Percentiles rank a stretch among this genome's conserved stretches.
These are phyloP conservation scores for Reinhardtius hippoglossoides DNA, from an alignment of 2,113 vertebrate genomes.

Conservation along the genomic window DNA sequence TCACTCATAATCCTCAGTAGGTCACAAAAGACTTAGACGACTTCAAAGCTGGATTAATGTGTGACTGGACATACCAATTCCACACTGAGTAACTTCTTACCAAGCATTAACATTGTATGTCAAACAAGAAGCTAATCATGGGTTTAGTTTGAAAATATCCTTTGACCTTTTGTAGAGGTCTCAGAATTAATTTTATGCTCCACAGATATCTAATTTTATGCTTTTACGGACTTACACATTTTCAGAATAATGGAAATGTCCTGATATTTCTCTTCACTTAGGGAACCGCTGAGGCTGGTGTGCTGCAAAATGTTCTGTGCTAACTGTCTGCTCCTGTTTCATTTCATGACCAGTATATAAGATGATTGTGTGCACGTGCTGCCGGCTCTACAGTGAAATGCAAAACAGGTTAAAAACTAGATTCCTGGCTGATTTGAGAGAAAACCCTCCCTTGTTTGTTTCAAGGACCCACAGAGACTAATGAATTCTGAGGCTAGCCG, in stretches of 20 bases:
- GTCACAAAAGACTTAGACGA: slow-evolving; percentile 73
- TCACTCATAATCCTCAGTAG: slow-evolving; percentile 68
- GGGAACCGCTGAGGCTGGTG: slow-evolving; percentile 47
- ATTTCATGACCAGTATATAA: slow-evolving; percentile 30
- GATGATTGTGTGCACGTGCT: slow-evolving; percentile 26
- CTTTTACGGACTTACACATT: slow-evolving; percentile 77
- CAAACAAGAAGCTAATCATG: slow-evolving; percentile 78
- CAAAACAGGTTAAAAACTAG: slow-evolving; percentile 8
- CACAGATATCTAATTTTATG: slow-evolving; percentile 81
- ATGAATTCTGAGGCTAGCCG: slow-evolving; percentile 71
- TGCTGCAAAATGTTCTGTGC: slow-evolving; percentile 18
- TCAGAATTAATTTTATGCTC: slow-evolving; percentile 81
- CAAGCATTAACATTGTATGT: slow-evolving; percentile 73
- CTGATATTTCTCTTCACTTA: slow-evolving; percentile 64
- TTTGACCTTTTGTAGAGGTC: slow-evolving; percentile 79
- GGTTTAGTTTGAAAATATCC: slow-evolving; percentile 79
- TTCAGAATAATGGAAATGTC: slow-evolving; percentile 74
- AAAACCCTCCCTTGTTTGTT: slow-evolving; percentile 42
- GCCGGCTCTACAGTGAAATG: slow-evolving; percentile 30
- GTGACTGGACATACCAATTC: slow-evolving; percentile 77
- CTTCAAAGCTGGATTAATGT: slow-evolving; percentile 79
- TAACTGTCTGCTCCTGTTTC: slow-evolving; percentile 46
- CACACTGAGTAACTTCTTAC: slow-evolving; percentile 75
- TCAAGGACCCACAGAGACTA: slow-evolving; percentile 55
- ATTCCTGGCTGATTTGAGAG: slow-evolving; percentile 35